Base-by-base conservation (phyloP, 2,888 invertebrate species). In the Hesperia comma region DNA sequence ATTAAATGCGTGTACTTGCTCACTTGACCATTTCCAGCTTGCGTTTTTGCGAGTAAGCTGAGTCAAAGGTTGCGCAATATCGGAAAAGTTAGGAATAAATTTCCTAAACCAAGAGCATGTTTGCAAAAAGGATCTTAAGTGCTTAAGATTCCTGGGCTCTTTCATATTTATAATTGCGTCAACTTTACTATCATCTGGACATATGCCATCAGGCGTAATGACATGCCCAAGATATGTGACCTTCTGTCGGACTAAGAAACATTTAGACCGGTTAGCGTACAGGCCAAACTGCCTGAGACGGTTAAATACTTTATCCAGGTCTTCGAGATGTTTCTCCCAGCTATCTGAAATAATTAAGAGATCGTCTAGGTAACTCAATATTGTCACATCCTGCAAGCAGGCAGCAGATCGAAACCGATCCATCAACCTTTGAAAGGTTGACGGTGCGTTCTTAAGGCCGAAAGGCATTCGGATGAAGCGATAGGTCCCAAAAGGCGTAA, bases 21-120 rank as follows among this genome's bases (percentile, higher is more conserved):
- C 73, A 6, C 33, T 3, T 0, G 21, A 68, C 80, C 80, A 81
- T 6, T 19, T 37, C 79, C 81, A 81, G 0, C 55, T 0, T n/a
- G 72, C 54, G 6, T 64, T 69, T 41, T 85, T 83, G 10, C 70
- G 75, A 14, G 79, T 79, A 0, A 83, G 63, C 1, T 58, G 26
- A 0, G 78, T 80, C 4, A 77, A 66, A 2, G 83, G 81, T 58
- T 79, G 64, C 0, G 79, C 74, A 0, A 81, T 70, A n/a, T 70
- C 32, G 0, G 77, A 60, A 32, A 77, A 78, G 3, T 72, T 56
- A 10, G 72, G 71, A 0, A 79, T 72, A 46, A 78, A 79, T 33
- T 74, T 75, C 3, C 81, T 60, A 60, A 77, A 82, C 81, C 81
- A 82, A 0, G 80, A 79, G 64, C 79, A 80, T 0, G 72, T 78